phyloP scores from a whole-genome alignment of 2,888 invertebrate genomes.

The Caradrina kadenii region DNA sequence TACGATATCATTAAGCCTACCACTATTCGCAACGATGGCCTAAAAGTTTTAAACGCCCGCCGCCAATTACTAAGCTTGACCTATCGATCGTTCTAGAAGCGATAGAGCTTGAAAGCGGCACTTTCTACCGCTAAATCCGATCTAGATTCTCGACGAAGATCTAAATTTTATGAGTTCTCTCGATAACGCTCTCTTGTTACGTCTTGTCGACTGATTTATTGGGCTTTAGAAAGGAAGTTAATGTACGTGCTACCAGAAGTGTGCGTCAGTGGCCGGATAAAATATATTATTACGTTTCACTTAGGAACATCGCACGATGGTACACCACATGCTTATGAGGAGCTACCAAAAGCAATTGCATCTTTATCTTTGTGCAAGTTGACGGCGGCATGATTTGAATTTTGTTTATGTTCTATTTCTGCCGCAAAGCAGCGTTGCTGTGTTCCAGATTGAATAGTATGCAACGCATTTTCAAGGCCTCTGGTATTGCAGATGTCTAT shows the following conservation, averaged over 20 bases:
- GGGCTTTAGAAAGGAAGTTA: constrained; percentile 22
- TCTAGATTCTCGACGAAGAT: constrained; percentile 20
- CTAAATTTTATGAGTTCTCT: constrained; percentile 44
- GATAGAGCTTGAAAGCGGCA: constrained; percentile 19
- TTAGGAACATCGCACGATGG: constrained; percentile 1
- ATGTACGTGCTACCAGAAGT: constrained; percentile 1
- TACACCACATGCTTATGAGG: not conserved
- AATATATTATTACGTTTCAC: constrained; percentile 9
- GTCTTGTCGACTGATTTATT: constrained; percentile 38
- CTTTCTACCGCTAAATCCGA: constrained; percentile 33
- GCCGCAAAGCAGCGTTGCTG: too few species aligned
- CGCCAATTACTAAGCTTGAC: constrained; percentile 27
- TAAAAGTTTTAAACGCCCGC: constrained; percentile 27
- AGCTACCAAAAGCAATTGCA: not conserved
- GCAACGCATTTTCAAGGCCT: too few species aligned
- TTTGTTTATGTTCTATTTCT: too few species aligned
- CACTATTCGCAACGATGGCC: constrained; percentile 11
- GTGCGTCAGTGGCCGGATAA: not conserved
- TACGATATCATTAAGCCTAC: constrained; percentile 2
- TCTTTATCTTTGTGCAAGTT: too few species aligned
- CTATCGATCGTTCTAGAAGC: constrained; percentile 21
- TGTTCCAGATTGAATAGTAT: too few species aligned
- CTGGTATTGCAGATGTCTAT: too few species aligned
- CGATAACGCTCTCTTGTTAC: constrained; percentile 37
- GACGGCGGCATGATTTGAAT: too few species aligned